Conservation (phyloP, 2,113 vertebrate species). For the Electrona antarctica region DNA sequence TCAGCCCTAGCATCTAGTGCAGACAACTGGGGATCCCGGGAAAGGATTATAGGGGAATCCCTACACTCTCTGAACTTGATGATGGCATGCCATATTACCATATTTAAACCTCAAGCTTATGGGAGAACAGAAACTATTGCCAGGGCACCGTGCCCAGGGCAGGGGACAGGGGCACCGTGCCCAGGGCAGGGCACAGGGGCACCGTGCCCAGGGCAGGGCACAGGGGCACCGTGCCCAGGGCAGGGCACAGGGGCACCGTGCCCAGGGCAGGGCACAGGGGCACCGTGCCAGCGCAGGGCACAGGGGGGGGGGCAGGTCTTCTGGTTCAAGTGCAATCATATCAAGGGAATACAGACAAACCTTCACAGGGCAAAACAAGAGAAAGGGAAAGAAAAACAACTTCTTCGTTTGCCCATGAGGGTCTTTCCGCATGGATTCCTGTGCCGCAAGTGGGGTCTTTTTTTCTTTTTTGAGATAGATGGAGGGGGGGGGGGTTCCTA, state of each 20-base stretch:
- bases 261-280: neutral
- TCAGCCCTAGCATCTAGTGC: too few relatives aligned
- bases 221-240: neutral
- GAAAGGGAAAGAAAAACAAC: neutral
- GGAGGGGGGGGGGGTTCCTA: conserved; percentile 21
- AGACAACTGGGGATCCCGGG: conserved; percentile 30
- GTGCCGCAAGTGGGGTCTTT: conserved; percentile 3
- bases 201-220: neutral
- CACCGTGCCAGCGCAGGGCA: neutral
- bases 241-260: neutral
- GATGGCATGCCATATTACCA: conserved; percentile 48
- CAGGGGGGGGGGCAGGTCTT: conserved; percentile 7
- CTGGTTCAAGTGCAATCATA: conserved; percentile 64
- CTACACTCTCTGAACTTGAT: conserved; percentile 34
- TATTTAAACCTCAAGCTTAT: conserved; percentile 50
- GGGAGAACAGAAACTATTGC: conserved; percentile 15
- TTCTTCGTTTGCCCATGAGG: conserved; percentile 52
- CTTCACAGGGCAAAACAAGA: conserved; percentile 42
- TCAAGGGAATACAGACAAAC: conserved; percentile 48
- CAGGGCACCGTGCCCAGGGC: neutral
- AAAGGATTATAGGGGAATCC: conserved; percentile 31
- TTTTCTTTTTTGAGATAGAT: neutral
- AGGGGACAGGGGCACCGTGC: neutral
- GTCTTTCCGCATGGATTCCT: conserved; percentile 45
- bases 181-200: neutral